Base-by-base conservation (phyloP, 2,113 vertebrate genomes). In the Phodopus roborovskii region DNA sequence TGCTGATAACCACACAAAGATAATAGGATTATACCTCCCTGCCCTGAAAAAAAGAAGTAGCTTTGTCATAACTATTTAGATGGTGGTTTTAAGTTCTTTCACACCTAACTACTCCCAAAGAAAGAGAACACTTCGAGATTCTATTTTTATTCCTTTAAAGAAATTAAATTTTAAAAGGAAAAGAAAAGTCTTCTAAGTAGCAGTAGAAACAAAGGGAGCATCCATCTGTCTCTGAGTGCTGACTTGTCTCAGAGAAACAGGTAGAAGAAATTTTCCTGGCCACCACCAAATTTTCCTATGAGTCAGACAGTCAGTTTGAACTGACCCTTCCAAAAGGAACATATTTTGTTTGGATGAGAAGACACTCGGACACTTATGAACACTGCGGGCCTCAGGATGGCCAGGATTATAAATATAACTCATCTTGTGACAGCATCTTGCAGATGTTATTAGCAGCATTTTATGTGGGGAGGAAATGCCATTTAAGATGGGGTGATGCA, bases 1-100 rank as follows among this genome's bases (percentile, higher is more conserved):
- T 5, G 48, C 97, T 98, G 97, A 97, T 97, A 96, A 96, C 95
- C 91, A 91, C 91, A 95, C 81, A 95, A 93, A 96, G 95, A 97
- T 98, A 97, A 97, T 96, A 97, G 94, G 97, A 97, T 97, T 98
- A 97, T 97, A 93, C 77, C 92, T 88, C 92, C 75, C 86, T 42
- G 81, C 90, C 74, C 96, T 48, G 70, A 82, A 96, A 96, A 96
- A 94, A 83, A 95, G 77, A 90, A 94, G 77, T 48, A 86, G 92
- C 85, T 97, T 95, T 97, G 88, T 97, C 97, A 83, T 95, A 96
- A 92, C 95, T 97, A 68, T 96, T 96, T 94, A 86, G 93, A 94
- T 93, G 92, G 92, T 86, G 88, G 45, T 73, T 96, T 98, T 95
- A 97, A 94, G 82, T 89, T 86, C 68, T 97, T 97, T 97, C 90